Evolutionary conservation across 2,888 invertebrate genomes (phyloP), one percentile per base, ranked within the genome.

Genomic region (Pollenia angustigena): DNA sequence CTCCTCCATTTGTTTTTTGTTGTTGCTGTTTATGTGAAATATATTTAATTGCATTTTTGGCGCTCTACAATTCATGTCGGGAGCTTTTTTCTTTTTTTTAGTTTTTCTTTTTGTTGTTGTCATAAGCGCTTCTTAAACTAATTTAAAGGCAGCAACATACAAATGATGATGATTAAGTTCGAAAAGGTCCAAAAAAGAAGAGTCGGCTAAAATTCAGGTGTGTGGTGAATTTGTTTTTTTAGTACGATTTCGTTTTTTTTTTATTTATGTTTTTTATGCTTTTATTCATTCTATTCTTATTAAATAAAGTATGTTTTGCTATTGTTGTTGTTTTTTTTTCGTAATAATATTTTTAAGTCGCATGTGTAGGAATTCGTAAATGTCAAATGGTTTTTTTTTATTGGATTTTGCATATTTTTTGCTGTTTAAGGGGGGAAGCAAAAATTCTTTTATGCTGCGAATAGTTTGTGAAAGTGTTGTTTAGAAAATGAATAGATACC

Each of bases 301-400:
- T 9, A 9, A 69, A 69, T 14, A 58, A 50, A 0, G 54, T 4
- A 4, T 40, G 50, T 10, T 32, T 32, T 16, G n/a, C 2, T 32
- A 8, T 40, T 56, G 32, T 40, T 52, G 16, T 42, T 69, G 3
- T 42, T n/a, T 68, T 69, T 40, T 46, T 18, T 7, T 23, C 32
- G 14, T 46, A 46, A 14, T 54, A 40, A 46, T 23, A 58, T 60
- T 32, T 18, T 58, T 56, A 9, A 32, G 32, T 62, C 14, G 52
- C 44, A 42, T 81, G 72, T 71, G 48, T 68, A 75, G 81, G 81
- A 74, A 75, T 81, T 85, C 82, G 60, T 81, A 81, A 85, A 85
- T 85, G 81, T 85, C 81, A 85, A 85, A 78, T 60, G 74, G 11
- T 79, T 79, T 60, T 40, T 40, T 16, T 44, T 23, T 11, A 32